Percentiles rank a stretch among this genome's conserved stretches.
Conservation (phyloP, 2,888 invertebrate genomes). For the Acleris emargana region DNA sequence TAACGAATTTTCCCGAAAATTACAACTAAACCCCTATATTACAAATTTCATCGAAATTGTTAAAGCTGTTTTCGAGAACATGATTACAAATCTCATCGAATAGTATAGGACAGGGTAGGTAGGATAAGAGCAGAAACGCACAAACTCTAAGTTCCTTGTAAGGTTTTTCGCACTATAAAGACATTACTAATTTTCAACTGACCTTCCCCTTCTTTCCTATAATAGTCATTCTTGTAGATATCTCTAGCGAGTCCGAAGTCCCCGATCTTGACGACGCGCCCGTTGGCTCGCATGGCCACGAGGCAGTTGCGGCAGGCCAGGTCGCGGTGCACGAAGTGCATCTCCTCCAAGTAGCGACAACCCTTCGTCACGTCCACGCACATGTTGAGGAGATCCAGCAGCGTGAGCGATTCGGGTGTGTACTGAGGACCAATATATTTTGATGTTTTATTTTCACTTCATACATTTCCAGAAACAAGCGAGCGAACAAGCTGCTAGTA, state of each 20-base stretch:
- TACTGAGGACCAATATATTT: slow-evolving; percentile 68
- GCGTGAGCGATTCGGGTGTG: slow-evolving; percentile 86
- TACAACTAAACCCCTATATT: too few species aligned
- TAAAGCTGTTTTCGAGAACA: too few species aligned
- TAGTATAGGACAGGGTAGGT: too few species aligned
- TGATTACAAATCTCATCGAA: too few species aligned
- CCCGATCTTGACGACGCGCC: slow-evolving; percentile 96
- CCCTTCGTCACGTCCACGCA: slow-evolving; percentile 98
- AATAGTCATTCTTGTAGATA: slow-evolving; percentile 98
- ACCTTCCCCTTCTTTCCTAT: slow-evolving; percentile 95
- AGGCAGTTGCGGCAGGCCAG: slow-evolving; percentile 98
- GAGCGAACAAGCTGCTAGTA: too few species aligned
- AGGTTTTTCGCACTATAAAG: too few species aligned
- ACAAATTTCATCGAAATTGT: too few species aligned
- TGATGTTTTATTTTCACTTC: too few species aligned
- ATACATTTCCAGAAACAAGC: too few species aligned
- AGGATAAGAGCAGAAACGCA: too few species aligned
- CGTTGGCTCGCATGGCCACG: slow-evolving; percentile 88
- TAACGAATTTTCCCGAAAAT: too few species aligned
- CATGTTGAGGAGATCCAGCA: slow-evolving; percentile 94
- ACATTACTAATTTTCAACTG: slow-evolving; percentile 18
- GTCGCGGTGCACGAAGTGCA: slow-evolving; percentile 98
- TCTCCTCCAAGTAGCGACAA: slow-evolving; percentile 97
- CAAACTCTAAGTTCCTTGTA: too few species aligned
- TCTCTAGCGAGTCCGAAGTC: slow-evolving; percentile 98